These are phyloP conservation scores for Gadopsis bispinosus DNA, from an alignment of 2,797 vertebrate genomes.

Conservation along the genomic window DNA sequence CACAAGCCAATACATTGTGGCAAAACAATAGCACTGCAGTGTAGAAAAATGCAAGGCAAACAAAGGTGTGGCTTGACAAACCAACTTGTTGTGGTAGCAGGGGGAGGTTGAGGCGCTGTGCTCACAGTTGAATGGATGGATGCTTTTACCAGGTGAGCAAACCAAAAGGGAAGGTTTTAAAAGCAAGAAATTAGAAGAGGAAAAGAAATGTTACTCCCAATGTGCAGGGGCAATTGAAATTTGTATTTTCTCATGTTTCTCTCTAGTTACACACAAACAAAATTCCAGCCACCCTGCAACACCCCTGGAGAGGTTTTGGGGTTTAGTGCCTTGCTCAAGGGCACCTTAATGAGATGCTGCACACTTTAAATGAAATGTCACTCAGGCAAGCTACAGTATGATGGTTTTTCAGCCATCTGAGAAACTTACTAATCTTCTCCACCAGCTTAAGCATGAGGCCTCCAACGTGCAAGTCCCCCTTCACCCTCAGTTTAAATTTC, in stretches of 20 bases:
- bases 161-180: neutral
- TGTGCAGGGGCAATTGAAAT: neutral
- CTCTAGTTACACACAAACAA: neutral
- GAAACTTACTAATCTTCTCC: conserved; percentile 93
- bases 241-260: neutral
- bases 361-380: neutral
- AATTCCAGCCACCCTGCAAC: neutral
- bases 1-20: conserved; percentile 41
- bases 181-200: neutral
- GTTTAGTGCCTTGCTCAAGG: neutral
- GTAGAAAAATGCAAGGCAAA: conserved; percentile 72
- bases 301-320: too few species aligned
- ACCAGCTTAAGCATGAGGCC: conserved; percentile 97
- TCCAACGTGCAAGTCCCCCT: conserved; percentile 94
- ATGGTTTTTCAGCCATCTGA: neutral
- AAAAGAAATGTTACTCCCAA: neutral
- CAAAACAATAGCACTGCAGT: conserved; percentile 68
- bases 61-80: conserved; percentile 69
- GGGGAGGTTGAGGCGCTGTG: neutral
- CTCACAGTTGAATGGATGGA: neutral
- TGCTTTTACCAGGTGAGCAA: neutral
- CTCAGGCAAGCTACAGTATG: too few species aligned
- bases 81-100: conserved; percentile 29
- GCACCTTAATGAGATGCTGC: neutral
- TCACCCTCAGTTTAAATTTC: conserved; percentile 86